Percentiles rank a stretch among this genome's conserved stretches.
These are phyloP conservation scores for Archips crataeganus DNA, from an alignment of 2,888 invertebrate species.

Conservation along the genomic window DNA sequence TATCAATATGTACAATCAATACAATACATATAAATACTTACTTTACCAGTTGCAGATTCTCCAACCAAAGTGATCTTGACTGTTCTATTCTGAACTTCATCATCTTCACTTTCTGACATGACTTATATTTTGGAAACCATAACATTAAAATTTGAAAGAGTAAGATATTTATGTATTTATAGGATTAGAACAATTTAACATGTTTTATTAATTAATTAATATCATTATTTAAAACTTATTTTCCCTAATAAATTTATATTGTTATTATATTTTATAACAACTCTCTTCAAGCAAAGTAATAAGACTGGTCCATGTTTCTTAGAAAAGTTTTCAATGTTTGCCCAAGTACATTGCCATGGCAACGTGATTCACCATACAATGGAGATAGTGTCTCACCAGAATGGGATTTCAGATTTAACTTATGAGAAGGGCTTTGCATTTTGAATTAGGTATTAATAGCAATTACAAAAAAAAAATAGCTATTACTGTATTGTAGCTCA, in stretches of 20 bases:
- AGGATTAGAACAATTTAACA: conserved; percentile 1
- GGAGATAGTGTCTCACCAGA: conserved; percentile 9
- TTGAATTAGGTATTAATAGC: neutral
- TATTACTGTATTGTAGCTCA: neutral
- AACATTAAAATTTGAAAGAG: conserved; percentile 14
- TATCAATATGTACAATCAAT: conserved; percentile 6
- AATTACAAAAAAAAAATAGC: no score
- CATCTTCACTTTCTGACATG: conserved; percentile 90
- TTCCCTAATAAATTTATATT: neutral
- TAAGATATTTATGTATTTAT: conserved; percentile 6
- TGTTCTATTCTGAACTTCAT: conserved; percentile 85
- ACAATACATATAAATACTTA: conserved; percentile 71
- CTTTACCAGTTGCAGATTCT: conserved; percentile 93
- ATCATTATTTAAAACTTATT: neutral
- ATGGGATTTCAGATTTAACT: conserved; percentile 1
- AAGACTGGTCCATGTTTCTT: conserved; percentile 28
- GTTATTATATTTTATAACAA: neutral
- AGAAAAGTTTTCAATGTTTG: conserved; percentile 41
- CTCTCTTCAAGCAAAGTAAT: conserved; percentile 3
- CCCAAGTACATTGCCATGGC: conserved; percentile 54
- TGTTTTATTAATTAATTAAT: neutral
- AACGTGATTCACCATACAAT: conserved; percentile 47
- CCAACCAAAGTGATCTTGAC: conserved; percentile 93
- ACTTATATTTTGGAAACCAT: conserved; percentile 1
- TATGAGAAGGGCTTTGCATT: neutral